Conservation (phyloP, 2,113 vertebrate genomes). For the Tylochromis polylepis region DNA sequence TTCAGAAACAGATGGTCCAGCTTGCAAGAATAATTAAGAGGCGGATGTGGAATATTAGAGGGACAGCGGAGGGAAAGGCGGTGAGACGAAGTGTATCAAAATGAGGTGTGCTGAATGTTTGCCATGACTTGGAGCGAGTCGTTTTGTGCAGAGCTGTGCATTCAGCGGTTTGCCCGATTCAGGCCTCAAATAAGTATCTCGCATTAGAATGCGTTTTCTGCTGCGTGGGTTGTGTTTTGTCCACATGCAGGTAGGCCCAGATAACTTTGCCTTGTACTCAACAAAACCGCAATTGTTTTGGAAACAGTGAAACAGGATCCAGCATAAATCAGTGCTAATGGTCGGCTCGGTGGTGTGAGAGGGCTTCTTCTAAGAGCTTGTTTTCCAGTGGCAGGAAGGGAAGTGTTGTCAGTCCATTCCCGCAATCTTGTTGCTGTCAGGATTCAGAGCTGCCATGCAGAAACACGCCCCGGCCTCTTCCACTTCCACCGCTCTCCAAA, state of each 20-base stretch:
- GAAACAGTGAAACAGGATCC: constrained; percentile 59
- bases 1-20: constrained; percentile 59
- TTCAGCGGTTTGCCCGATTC: not conserved
- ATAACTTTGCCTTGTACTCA: not conserved
- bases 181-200: not conserved
- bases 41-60: constrained; percentile 65
- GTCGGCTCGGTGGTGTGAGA: constrained; percentile 42
- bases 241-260: constrained; percentile 38
- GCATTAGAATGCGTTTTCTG: not conserved
- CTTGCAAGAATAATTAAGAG: constrained; percentile 54
- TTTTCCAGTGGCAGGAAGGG: constrained; percentile 26
- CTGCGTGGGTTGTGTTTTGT: constrained; percentile 3
- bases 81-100: constrained; percentile 44
- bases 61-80: constrained; percentile 36
- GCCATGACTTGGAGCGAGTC: constrained; percentile 17
- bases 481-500: not conserved
- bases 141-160: constrained; percentile 3
- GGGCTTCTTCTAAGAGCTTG: constrained; percentile 23
- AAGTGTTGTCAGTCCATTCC: not conserved
- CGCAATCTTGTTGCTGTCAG: constrained; percentile 10
- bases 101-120: constrained; percentile 40
- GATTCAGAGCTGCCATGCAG: not conserved
- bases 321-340: constrained; percentile 62
- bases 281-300: constrained; percentile 48
- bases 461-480: constrained; percentile 23